A percentile compares a stretch with the other conserved stretches of the same genome.
phyloP scores from a whole-genome alignment of 2,113 vertebrate species.

The Haemorhous mexicanus region DNA sequence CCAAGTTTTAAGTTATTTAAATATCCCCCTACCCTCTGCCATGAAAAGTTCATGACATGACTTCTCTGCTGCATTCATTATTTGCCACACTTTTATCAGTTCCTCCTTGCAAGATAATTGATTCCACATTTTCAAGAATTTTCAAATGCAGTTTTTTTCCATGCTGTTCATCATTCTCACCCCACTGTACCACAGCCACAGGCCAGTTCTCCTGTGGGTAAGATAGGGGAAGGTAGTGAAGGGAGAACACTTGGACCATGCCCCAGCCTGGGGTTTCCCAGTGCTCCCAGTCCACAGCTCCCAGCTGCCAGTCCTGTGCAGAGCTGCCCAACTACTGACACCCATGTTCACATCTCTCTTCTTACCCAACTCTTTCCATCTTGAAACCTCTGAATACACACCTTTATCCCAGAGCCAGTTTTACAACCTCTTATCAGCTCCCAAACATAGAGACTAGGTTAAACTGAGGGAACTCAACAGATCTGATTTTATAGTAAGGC shows the following conservation, averaged over 20 bases:
- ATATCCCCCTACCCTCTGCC: neutral
- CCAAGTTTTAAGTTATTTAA: constrained; percentile 45
- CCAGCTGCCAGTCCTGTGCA: neutral
- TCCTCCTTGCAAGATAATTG: neutral
- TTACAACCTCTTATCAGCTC: neutral
- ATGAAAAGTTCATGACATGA: neutral
- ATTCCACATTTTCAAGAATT: neutral
- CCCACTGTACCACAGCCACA: accelerated
- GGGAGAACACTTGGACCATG: neutral
- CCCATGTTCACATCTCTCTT: accelerated
- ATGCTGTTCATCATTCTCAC: neutral
- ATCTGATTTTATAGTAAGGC: neutral
- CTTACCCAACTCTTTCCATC: neutral
- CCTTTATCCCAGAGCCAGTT: neutral
- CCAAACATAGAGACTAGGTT: neutral
- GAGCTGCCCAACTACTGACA: accelerated
- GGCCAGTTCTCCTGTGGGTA: neutral
- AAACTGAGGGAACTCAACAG: neutral
- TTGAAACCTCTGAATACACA: neutral
- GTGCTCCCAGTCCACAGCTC: neutral
- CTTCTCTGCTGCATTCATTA: constrained; percentile 9
- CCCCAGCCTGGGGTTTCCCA: neutral
- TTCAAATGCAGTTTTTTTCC: neutral
- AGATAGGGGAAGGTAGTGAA: accelerated
- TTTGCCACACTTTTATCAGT: neutral